Evolutionary conservation across 2,113 vertebrate genomes (phyloP), one percentile per base, ranked within the genome.

Genomic region (Gadus macrocephalus): DNA sequence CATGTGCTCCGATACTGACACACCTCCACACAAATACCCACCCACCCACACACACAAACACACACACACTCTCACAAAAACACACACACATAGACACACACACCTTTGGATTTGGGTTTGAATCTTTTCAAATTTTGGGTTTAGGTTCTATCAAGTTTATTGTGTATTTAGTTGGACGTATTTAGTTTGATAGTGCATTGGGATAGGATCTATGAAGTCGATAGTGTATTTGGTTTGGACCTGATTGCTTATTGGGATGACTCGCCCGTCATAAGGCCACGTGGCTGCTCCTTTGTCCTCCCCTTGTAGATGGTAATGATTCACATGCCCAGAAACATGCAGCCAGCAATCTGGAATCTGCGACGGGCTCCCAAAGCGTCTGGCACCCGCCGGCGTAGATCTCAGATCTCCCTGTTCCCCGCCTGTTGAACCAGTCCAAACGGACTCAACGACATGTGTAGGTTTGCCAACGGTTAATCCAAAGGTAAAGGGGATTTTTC

Each of bases 201-300:
- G 42, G 42, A 12, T 9, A 12, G 9, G 42, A 49, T 49, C 42
- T 49, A 49, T 49, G 1, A 12, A 49, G 8, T 49, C 12, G 2
- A 49, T 49, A 12, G 42, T 49, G 12, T 49, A 49, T 49, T 49
- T 9, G 42, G 42, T 49, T 9, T 49, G 42, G 42, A n/a, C 64
- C 69, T 70, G 58, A 62, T 61, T 78, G 68, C 66, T 78, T 80
- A 58, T 75, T 38, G 71, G 68, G 49, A 71, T 70, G 58, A 73
- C 64, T 68, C 69, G 80, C 86, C 73, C 86, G 69, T 80, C 76
- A 84, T 72, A 58, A 60, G 56, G 77, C 76, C 77, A 73, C 73
- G 70, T 78, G 71, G 62, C 77, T 64, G 14, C 59, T 71, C 71
- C 78, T 66, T 35, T 78, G 75, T 79, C 73, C 66, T 81, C 62